Percentiles rank a stretch among this genome's conserved stretches.
Conservation (phyloP, 2,113 vertebrate genomes). For the Mirza zaza region DNA sequence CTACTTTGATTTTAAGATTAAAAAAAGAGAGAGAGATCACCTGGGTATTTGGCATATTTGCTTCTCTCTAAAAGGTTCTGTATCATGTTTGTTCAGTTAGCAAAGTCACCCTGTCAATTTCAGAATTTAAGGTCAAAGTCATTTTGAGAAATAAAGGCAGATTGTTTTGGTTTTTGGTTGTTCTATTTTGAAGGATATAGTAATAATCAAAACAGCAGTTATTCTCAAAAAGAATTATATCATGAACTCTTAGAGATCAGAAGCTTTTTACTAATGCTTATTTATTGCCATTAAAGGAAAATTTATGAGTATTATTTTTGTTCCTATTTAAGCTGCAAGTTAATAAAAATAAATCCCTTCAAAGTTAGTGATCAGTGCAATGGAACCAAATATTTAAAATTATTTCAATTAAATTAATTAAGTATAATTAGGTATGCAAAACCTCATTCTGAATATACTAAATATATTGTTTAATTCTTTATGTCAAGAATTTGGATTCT, state of each 20-base stretch:
- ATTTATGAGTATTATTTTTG: not conserved
- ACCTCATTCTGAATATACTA: not conserved
- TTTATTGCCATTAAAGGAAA: not conserved
- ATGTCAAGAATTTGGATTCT: not conserved
- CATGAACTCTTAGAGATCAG: not conserved
- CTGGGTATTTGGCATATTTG: not conserved
- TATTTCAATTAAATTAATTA: not conserved
- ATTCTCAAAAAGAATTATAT: conserved; percentile 30
- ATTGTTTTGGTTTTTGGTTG: not conserved
- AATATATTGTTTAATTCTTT: not conserved
- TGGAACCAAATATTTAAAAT: not conserved
- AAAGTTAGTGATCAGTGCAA: not conserved
- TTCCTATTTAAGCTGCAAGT: not conserved
- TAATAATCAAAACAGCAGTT: not conserved
- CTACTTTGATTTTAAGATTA: conserved; percentile 40
- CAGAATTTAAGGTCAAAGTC: conserved; percentile 33
- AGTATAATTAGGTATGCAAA: not conserved
- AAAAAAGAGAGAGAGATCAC: conserved; percentile 10
- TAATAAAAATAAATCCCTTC: not conserved
- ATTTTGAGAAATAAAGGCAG: conserved; percentile 47
- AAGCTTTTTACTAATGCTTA: not conserved
- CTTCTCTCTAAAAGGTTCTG: not conserved
- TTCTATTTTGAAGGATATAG: not conserved
- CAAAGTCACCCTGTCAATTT: conserved; percentile 28
- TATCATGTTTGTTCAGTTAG: not conserved